phyloP scores from a whole-genome alignment of 2,113 vertebrate genomes.

The Calonectris borealis region DNA sequence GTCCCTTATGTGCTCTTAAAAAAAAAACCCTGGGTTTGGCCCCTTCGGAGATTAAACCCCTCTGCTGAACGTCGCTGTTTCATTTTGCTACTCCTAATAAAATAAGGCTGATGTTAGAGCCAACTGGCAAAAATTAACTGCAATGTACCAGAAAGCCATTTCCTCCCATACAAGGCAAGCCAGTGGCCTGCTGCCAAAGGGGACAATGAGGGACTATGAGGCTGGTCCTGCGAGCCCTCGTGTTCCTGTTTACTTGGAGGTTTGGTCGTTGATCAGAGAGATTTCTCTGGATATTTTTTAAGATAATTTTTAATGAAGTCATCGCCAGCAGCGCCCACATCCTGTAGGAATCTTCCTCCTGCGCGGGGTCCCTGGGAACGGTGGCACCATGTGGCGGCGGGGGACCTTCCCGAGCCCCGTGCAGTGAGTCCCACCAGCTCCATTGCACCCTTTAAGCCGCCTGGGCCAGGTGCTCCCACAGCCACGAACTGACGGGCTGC shows the following conservation, averaged over 20 bases:
- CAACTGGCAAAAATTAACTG: neutral
- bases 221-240: neutral
- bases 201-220: neutral
- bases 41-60: neutral
- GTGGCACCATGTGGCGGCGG: accelerated
- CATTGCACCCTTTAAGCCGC: too few relatives aligned
- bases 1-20: neutral
- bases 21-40: neutral
- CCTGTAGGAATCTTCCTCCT: neutral
- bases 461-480: accelerated
- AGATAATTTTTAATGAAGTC: neutral
- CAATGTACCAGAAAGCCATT: neutral
- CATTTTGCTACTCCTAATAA: neutral
- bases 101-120: neutral
- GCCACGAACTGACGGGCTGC: accelerated
- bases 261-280: neutral
- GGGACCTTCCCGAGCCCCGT: neutral
- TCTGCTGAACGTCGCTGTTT: neutral
- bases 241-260: slow-evolving; percentile 23
- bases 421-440: neutral
- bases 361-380: accelerated
- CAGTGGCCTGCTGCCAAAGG: slow-evolving; percentile 1
- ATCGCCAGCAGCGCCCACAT: neutral
- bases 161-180: neutral
- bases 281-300: neutral